These are phyloP conservation scores for Pelodiscus sinensis DNA, from an alignment of 2,113 vertebrate species.

Conservation along the genomic window DNA sequence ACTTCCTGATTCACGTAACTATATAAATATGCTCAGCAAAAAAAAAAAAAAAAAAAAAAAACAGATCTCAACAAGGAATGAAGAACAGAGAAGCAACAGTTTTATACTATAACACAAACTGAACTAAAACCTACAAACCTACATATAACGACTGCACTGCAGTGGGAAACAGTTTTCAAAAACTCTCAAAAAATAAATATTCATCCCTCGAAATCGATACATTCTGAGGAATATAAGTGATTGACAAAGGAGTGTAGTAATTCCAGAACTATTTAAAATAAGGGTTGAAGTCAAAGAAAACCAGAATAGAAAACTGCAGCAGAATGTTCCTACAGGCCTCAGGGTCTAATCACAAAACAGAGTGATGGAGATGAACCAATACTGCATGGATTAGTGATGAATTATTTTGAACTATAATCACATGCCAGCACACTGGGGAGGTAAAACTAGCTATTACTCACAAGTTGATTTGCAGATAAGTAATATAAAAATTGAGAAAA, in stretches of 20 bases:
- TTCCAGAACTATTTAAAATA: conserved; percentile 73
- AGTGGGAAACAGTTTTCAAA: conserved; percentile 70
- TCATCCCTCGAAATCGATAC: conserved; percentile 69
- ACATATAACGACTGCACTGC: conserved; percentile 51
- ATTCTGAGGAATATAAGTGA: conserved; percentile 52
- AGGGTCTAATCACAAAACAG: conserved; percentile 80
- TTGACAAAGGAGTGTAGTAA: conserved; percentile 32
- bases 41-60: conserved; percentile 43
- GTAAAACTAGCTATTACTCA: conserved; percentile 80
- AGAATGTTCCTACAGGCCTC: conserved; percentile 67
- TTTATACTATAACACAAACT: conserved; percentile 55
- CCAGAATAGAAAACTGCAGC: conserved; percentile 64
- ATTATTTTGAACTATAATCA: conserved; percentile 82
- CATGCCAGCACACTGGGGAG: conserved; percentile 75
- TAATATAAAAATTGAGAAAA: conserved; percentile 24
- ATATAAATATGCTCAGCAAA: conserved; percentile 48
- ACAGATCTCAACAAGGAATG: conserved; percentile 54
- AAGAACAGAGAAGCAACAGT: conserved; percentile 52
- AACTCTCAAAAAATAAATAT: conserved; percentile 75
- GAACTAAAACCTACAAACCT: conserved; percentile 35
- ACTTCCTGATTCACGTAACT: conserved; percentile 41
- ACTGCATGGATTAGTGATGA: conserved; percentile 83
- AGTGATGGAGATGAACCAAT: conserved; percentile 81
- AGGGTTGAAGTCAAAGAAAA: conserved; percentile 71
- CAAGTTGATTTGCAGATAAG: conserved; percentile 77